Evolutionary conservation across 2,113 vertebrate species (phyloP).

Genomic region (Protobothrops mucrosquamatus): DNA sequence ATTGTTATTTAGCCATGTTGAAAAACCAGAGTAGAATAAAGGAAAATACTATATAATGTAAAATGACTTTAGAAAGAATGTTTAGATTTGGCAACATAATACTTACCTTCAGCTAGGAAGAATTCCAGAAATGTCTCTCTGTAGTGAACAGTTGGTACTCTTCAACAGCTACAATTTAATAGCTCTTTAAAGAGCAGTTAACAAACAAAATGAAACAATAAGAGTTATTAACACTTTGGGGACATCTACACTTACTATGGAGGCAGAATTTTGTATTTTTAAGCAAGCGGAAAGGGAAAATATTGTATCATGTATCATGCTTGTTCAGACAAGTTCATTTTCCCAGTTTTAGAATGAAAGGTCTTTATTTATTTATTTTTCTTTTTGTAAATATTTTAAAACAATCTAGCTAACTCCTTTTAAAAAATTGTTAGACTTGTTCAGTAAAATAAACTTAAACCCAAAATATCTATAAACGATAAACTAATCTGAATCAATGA

Average conservation of each 20-base stretch:
- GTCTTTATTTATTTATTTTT: not conserved
- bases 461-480: not conserved
- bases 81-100: not conserved
- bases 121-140: not conserved
- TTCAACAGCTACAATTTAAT: slow-evolving; percentile 15
- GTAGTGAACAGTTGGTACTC: not conserved
- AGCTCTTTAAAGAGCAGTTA: slow-evolving; percentile 14
- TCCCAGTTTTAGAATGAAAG: not conserved
- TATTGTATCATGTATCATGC: not conserved
- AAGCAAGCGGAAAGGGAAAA: not conserved
- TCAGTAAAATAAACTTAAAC: not conserved
- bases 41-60: not conserved
- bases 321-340: not conserved
- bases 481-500: not conserved
- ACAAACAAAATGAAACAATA: slow-evolving; percentile 7
- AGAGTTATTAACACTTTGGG: slow-evolving; percentile 9
- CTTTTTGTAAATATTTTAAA: slow-evolving; percentile 2
- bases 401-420: not conserved
- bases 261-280: not conserved
- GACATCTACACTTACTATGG: slow-evolving; percentile 2
- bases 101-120: slow-evolving; percentile 2
- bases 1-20: not conserved
- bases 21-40: not conserved
- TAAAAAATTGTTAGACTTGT: not conserved
- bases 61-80: not conserved